These are phyloP conservation scores for Neomorphus geoffroyi DNA, from an alignment of 2,797 vertebrate species.

Conservation along the genomic window DNA sequence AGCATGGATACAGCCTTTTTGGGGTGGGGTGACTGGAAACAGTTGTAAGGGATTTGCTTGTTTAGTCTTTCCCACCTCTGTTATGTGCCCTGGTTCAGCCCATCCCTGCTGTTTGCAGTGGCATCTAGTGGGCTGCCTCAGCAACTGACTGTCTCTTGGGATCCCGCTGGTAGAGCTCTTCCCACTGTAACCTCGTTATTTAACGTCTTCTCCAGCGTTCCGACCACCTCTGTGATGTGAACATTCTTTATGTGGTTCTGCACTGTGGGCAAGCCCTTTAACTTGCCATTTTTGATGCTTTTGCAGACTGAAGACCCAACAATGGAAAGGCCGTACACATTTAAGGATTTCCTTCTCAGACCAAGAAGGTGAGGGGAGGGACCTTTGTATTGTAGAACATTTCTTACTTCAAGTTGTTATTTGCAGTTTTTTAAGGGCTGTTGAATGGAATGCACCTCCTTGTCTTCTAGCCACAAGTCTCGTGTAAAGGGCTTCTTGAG, in stretches of 20 bases:
- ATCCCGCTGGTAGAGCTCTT: too few species aligned
- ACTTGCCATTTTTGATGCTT: slow-evolving; percentile 33
- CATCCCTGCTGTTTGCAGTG: background rate
- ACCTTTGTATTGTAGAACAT: background rate
- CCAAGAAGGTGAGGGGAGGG: slow-evolving; percentile 91
- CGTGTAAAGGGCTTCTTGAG: slow-evolving; percentile 97
- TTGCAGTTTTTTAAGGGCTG: background rate
- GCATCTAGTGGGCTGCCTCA: slow-evolving; percentile 34
- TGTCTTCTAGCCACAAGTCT: slow-evolving; percentile 90
- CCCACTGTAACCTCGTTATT: accelerated
- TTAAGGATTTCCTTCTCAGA: slow-evolving; percentile 97
- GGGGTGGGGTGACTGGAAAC: too few species aligned
- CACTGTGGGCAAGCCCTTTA: background rate
- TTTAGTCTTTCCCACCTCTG: too few species aligned
- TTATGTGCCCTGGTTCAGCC: background rate
- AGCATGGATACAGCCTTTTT: too few species aligned
- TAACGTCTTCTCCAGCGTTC: background rate
- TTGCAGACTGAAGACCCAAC: slow-evolving; percentile 95
- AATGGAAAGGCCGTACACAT: slow-evolving; percentile 97
- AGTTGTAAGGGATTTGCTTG: too few species aligned
- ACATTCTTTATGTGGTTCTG: background rate
- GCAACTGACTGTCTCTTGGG: background rate
- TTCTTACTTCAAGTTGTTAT: background rate
- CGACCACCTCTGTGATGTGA: background rate
- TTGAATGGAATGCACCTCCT: background rate